These are phyloP conservation scores for Tromatobia lineatoria DNA, from an alignment of 2,888 invertebrate species.

Conservation along the genomic window DNA sequence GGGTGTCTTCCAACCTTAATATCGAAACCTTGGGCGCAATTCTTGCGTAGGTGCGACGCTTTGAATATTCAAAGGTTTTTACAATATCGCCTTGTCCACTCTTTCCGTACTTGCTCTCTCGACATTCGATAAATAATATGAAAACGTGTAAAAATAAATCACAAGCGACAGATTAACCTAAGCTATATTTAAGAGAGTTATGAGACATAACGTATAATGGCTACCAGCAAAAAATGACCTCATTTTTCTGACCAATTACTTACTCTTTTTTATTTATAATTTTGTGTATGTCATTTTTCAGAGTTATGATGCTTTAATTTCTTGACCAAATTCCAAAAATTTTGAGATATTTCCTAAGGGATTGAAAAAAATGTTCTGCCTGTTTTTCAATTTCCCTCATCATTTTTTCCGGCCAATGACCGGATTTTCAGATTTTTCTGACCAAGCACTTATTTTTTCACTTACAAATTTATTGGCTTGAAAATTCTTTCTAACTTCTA, in stretches of 20 bases:
- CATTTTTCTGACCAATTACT: no score
- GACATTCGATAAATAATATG: constrained; percentile 75
- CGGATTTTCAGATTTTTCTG: not conserved
- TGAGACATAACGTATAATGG: constrained; percentile 49
- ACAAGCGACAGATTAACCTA: not conserved
- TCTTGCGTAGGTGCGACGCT: constrained; percentile 77
- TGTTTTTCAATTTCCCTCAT: no score
- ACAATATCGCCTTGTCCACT: constrained; percentile 57
- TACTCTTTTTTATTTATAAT: not conserved
- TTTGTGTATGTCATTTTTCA: no score
- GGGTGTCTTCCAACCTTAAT: constrained; percentile 71
- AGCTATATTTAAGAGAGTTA: not conserved
- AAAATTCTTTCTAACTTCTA: no score
- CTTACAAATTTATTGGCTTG: no score
- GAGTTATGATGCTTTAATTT: no score
- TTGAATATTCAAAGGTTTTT: constrained; percentile 82
- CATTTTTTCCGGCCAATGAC: no score
- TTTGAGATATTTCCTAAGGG: no score
- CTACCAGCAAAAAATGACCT: no score
- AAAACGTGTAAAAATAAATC: constrained; percentile 78
- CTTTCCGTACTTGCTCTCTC: constrained; percentile 55
- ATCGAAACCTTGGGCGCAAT: constrained; percentile 69
- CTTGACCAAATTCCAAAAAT: no score
- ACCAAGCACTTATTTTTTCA: no score
- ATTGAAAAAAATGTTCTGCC: no score